Percentiles rank a stretch among this genome's conserved stretches.
phyloP scores from a whole-genome alignment of 2,888 invertebrate species.

The Papilio elwesi region DNA sequence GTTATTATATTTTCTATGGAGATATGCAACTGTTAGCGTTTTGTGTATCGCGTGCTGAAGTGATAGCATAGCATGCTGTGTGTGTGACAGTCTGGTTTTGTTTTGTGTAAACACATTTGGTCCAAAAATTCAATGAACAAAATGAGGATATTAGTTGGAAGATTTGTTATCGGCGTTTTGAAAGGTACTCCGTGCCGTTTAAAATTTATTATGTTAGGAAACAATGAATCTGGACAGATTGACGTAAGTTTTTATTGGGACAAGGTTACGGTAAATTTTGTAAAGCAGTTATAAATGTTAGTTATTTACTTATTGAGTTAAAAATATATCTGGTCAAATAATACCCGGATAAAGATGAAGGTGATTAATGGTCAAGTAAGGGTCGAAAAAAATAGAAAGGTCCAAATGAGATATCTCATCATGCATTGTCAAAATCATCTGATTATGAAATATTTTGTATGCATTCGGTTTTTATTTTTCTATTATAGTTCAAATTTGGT shows the following conservation, averaged over 20 bases:
- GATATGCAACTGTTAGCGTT: neutral
- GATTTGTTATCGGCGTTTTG: neutral
- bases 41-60: neutral
- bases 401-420: no score
- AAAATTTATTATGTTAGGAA: neutral
- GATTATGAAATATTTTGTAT: no score
- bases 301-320: no score
- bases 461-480: neutral
- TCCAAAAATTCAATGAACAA: neutral
- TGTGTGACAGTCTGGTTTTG: no score
- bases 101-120: neutral
- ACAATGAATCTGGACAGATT: neutral
- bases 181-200: neutral
- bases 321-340: no score
- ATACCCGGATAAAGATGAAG: no score
- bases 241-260: neutral
- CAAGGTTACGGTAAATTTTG: no score
- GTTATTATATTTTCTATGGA: neutral
- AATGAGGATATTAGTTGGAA: neutral
- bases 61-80: neutral
- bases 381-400: no score
- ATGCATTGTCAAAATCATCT: no score
- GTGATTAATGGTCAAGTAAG: no score
- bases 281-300: no score
- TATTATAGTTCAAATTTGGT: neutral